Conservation (phyloP, 1,140 invertebrate genomes). For the Rhynchophorus ferrugineus region DNA sequence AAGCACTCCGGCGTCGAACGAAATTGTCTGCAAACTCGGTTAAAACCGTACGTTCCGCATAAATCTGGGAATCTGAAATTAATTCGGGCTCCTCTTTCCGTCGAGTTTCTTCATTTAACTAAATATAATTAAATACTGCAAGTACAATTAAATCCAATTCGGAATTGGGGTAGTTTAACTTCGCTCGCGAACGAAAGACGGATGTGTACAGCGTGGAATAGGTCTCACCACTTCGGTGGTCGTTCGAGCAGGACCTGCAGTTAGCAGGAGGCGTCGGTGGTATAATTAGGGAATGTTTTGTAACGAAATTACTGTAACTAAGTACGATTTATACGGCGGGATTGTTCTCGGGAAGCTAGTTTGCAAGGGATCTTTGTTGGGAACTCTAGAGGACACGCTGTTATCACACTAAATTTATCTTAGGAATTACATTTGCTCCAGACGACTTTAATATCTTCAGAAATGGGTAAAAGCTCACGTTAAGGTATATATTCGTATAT, state of each 20-base stretch:
- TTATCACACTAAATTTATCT: no score
- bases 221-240: neutral
- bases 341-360: no score
- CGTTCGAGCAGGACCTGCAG: neutral
- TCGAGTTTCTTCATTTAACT: constrained; percentile 8
- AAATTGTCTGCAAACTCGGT: constrained; percentile 5
- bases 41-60: constrained; percentile 9
- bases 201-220: neutral
- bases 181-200: neutral
- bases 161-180: constrained; percentile 5
- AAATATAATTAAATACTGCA: constrained; percentile 18
- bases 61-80: constrained; percentile 4
- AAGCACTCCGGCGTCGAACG: neutral
- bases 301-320: no score
- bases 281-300: neutral
- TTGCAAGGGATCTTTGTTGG: no score
- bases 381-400: no score
- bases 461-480: no score
- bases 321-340: no score
- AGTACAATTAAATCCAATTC: constrained; percentile 15
- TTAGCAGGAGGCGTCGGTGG: neutral
- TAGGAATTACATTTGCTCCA: no score
- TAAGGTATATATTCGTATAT: no score
- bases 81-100: neutral
- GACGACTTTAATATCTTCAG: no score